Evolutionary conservation across 2,113 vertebrate genomes (phyloP).

Genomic region (human): DNA sequence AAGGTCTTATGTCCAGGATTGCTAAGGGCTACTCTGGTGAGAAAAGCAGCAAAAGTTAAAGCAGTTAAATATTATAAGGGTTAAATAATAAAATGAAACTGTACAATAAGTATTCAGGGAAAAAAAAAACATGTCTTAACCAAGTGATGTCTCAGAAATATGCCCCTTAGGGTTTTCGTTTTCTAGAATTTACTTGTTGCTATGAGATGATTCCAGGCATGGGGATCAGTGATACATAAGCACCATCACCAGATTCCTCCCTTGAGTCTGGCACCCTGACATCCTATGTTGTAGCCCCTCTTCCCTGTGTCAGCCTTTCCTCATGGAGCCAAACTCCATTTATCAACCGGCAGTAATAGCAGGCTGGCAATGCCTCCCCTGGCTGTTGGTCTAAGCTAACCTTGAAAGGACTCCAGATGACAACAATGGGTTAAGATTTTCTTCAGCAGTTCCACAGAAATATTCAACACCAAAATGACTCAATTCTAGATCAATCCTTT

Average conservation of each 20-base stretch:
- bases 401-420: not conserved
- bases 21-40: not conserved
- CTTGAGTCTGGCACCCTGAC: not conserved
- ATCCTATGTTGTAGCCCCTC: rapidly evolving
- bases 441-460: not conserved
- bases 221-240: not conserved
- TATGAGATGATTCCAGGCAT: not conserved
- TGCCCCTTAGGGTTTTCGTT: not conserved
- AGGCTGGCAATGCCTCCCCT: not conserved
- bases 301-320: not conserved
- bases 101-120: not conserved
- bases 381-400: not conserved
- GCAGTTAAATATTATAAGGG: not conserved
- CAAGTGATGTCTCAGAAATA: not conserved
- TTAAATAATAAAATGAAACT: not conserved
- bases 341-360: not conserved
- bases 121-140: not conserved
- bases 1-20: not conserved
- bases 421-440: not conserved
- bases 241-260: too few species aligned
- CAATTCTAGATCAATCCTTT: not conserved
- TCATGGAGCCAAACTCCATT: not conserved
- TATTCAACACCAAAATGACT: not conserved
- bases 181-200: not conserved
- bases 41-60: not conserved